Conservation (phyloP, 92 coral and sea anemone genomes). For the Palythoa grandis region DNA sequence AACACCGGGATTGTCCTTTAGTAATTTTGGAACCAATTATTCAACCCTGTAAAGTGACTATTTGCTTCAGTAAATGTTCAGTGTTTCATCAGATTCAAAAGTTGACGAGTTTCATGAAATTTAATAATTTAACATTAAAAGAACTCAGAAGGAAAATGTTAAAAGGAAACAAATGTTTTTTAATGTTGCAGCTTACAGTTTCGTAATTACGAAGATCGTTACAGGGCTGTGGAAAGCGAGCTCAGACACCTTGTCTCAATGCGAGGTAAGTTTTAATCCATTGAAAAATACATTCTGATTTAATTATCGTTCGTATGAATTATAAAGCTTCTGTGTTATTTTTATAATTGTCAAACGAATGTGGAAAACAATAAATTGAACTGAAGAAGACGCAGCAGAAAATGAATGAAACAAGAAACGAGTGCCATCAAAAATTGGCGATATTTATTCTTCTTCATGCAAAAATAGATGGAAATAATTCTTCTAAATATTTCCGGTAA, state of each 20-base stretch:
- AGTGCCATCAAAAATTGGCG: neutral
- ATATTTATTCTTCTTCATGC: neutral
- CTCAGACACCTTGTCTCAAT: conserved; percentile 75
- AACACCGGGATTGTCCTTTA: too few species aligned
- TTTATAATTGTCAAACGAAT: neutral
- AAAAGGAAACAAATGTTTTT: neutral
- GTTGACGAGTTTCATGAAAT: too few species aligned
- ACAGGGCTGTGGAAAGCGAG: conserved; percentile 81
- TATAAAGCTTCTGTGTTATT: neutral
- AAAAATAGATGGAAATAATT: neutral
- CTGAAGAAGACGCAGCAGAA: neutral
- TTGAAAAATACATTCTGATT: neutral
- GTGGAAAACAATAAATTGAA: neutral
- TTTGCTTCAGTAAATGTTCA: too few species aligned
- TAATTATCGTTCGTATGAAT: neutral
- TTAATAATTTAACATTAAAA: too few species aligned
- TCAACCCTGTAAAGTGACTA: too few species aligned
- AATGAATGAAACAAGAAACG: neutral
- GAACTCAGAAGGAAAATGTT: neutral
- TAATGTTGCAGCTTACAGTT: conserved; percentile 66
- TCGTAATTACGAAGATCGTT: conserved; percentile 83
- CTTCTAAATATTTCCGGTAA: too few species aligned
- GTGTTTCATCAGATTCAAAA: too few species aligned
- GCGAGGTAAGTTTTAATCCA: conserved; percentile 60
- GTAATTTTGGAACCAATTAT: too few species aligned